phyloP scores from a whole-genome alignment of 2,888 invertebrate species.

The Piscicola geometra region DNA sequence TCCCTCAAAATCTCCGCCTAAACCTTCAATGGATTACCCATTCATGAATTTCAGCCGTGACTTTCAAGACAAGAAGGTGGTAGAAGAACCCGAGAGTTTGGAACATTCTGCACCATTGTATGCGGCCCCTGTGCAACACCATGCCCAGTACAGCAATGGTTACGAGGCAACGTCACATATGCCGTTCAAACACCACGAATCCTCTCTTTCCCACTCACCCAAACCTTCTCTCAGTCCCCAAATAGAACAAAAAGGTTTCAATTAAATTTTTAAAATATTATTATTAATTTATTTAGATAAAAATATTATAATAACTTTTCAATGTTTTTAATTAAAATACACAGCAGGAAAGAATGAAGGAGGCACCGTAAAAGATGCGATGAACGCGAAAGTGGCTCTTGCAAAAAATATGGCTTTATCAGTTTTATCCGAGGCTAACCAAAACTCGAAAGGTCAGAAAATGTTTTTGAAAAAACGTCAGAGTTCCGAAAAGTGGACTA shows the following conservation, averaged over 20 bases:
- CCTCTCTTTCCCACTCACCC: not conserved
- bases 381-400: slow-evolving; percentile 25
- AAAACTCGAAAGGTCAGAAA: slow-evolving; percentile 33
- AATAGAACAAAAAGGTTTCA: too few relatives aligned
- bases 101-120: not conserved
- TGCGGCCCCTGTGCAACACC: not conserved
- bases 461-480: slow-evolving; percentile 30
- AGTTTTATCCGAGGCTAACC: slow-evolving; percentile 32
- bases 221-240: not conserved
- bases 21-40: not conserved
- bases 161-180: not conserved
- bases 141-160: not conserved
- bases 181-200: not conserved
- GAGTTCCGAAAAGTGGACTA: slow-evolving; percentile 32
- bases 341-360: too few relatives aligned
- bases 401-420: slow-evolving; percentile 34
- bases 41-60: not conserved
- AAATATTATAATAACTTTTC: too few relatives aligned
- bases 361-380: too few relatives aligned
- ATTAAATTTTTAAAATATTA: not conserved
- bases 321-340: too few relatives aligned
- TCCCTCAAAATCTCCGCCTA: not conserved
- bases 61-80: not conserved
- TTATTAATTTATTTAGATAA: too few relatives aligned
- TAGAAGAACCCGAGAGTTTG: not conserved